Evolutionary conservation across 2,797 vertebrate genomes (phyloP), one percentile per base, ranked within the genome.

Genomic region (Gastrophryne carolinensis): DNA sequence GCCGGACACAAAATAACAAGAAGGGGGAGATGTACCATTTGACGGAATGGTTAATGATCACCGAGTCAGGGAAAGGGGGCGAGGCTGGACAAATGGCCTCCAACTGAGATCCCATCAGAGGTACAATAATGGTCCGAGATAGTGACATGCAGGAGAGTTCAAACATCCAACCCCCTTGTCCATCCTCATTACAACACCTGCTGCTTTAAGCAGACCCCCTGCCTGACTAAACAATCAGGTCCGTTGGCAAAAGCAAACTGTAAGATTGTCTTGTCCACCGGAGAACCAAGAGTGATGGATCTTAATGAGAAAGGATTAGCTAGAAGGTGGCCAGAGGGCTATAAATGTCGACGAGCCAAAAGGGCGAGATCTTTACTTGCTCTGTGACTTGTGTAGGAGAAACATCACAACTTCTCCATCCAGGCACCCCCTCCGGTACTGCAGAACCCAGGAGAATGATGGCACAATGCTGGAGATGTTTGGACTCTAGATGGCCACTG

Each of bases 121-220:
- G 63, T 61, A 79, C 67, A 84, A 86, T 73, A 72, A 78, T 34
- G 34, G 50, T 21, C 39, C 15, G 15, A 71, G 67, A 78, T 78
- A 78, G 30, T 23, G 13, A 29, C 63, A 61, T 39, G 29, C 35
- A 47, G 3, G 15, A 79, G 78, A 56, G 30, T 83, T 81, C 81
- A 80, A 73, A 72, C 79, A 83, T 78, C 81, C 78, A 79, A 81
- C 66, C 69, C 68, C 78, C 81, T 67, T 70, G 72, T 80, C 79
- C 79, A 82, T 64, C 85, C 86, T 83, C 83, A 83, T 88, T 87
- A 86, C 83, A 82, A 83, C 83, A 87, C 84, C 86, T 90, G 82
- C 87, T 86, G 84, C 80, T 84, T 79, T 83, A 83, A 84, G 85
- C 85, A 83, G 82, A 81, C 81, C 82, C 84, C 84, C 82, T 56